Evolutionary conservation across 2,888 invertebrate genomes (phyloP).

Genomic region (Amphipyra tragopoginis): DNA sequence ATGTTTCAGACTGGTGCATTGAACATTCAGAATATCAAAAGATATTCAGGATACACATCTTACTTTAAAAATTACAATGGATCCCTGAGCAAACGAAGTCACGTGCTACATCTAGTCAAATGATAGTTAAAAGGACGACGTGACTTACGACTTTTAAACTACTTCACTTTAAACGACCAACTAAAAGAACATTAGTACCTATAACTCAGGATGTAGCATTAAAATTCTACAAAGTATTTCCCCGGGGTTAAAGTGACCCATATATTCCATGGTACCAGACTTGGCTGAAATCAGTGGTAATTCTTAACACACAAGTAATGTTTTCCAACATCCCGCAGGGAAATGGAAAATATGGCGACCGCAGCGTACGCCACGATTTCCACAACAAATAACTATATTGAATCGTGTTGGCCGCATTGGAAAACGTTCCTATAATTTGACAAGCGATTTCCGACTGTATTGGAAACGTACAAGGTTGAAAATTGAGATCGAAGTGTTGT

Average conservation of each 20-base stretch:
- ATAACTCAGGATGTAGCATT: constrained; percentile 28
- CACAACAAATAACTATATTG: constrained; percentile 67
- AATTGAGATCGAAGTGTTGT: constrained; percentile 27
- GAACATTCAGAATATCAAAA: no score
- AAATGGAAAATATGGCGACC: constrained; percentile 69
- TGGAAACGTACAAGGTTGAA: constrained; percentile 19
- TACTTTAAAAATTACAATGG: no score
- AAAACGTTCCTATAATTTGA: constrained; percentile 31
- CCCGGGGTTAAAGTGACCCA: constrained; percentile 22
- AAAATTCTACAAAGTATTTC: constrained; percentile 44
- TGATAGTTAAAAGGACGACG: neutral
- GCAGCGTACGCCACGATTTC: constrained; percentile 61
- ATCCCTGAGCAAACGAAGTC: neutral
- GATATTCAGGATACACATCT: no score
- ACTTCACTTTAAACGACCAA: constrained; percentile 3
- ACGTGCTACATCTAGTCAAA: neutral
- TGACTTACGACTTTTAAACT: constrained; percentile 28
- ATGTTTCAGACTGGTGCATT: no score
- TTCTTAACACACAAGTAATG: constrained; percentile 58
- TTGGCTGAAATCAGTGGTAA: constrained; percentile 36
- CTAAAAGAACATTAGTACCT: constrained; percentile 20
- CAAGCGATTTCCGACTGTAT: constrained; percentile 48
- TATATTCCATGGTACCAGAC: constrained; percentile 26
- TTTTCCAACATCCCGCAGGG: constrained; percentile 55
- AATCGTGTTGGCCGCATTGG: constrained; percentile 47